Evolutionary conservation across 2,888 invertebrate species (phyloP).

Genomic region (Muscina levida): DNA sequence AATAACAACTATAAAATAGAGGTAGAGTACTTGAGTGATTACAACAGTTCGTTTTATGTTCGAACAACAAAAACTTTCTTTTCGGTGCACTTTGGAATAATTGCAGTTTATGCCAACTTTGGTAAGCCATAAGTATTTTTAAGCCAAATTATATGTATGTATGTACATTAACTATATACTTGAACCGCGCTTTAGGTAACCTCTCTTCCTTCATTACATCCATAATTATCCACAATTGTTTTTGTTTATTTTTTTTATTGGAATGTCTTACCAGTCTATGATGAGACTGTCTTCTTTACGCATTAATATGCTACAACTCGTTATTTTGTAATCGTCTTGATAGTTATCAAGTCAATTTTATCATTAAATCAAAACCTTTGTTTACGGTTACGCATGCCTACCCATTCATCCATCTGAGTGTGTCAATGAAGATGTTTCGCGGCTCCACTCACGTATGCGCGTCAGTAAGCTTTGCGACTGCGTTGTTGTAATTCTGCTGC

Average conservation of each 20-base stretch:
- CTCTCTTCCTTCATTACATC: background rate
- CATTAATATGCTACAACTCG: background rate
- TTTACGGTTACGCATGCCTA: slow-evolving; percentile 42
- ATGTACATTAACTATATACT: background rate
- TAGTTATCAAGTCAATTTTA: slow-evolving; percentile 22
- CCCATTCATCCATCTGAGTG: slow-evolving; percentile 11
- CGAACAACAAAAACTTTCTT: slow-evolving; percentile 54
- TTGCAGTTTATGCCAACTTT: slow-evolving; percentile 60
- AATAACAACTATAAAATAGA: slow-evolving; percentile 41
- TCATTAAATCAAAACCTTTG: slow-evolving; percentile 15
- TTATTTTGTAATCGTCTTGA: slow-evolving; percentile 22
- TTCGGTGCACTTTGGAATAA: slow-evolving; percentile 43
- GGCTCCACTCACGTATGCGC: background rate
- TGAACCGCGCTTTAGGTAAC: background rate
- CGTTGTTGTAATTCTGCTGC: background rate
- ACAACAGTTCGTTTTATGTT: slow-evolving; percentile 7
- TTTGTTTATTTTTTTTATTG: background rate
- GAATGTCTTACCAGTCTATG: too few relatives aligned
- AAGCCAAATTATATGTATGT: slow-evolving; percentile 43
- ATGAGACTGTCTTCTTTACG: too few relatives aligned
- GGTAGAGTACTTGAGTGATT: slow-evolving; percentile 45
- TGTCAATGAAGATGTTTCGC: slow-evolving; percentile 32
- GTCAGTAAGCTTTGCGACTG: background rate
- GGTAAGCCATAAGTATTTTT: slow-evolving; percentile 47
- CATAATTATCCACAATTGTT: background rate